phyloP scores from a whole-genome alignment of 2,797 vertebrate species.

The Labeo calbasu region DNA sequence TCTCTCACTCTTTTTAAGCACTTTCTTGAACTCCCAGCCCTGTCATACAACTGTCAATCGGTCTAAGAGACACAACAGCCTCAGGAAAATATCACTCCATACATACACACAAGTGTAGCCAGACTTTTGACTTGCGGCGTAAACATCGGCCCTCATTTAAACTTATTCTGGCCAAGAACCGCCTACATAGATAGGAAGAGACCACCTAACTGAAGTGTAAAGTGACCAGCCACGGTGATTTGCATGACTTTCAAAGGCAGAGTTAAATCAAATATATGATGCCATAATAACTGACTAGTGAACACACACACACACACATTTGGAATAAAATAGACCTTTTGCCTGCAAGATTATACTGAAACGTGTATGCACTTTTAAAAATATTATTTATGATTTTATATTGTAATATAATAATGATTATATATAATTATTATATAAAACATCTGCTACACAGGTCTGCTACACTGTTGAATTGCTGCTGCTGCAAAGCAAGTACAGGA shows the following conservation, averaged over 20 bases:
- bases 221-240: background rate
- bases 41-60: conserved; percentile 46
- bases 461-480: too few species aligned
- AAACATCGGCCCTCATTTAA: background rate
- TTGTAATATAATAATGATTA: too few species aligned
- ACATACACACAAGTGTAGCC: background rate
- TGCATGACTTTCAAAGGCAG: background rate
- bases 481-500: too few species aligned
- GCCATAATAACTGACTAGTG: background rate
- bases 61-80: conserved; percentile 41
- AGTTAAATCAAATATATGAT: background rate
- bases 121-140: conserved; percentile 25
- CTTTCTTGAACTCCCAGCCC: conserved; percentile 35
- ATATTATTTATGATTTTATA: too few species aligned
- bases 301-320: background rate
- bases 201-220: conserved; percentile 11
- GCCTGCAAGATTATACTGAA: too few species aligned
- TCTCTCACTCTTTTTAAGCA: conserved; percentile 30
- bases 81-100: conserved; percentile 36
- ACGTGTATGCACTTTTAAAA: too few species aligned
- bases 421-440: too few species aligned
- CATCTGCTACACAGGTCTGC: too few species aligned
- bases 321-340: too few species aligned
- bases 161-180: conserved; percentile 1
- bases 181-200: background rate